Percentiles rank a stretch among this genome's conserved stretches.
phyloP scores from a whole-genome alignment of 2,888 invertebrate genomes.

The Sicus ferrugineus region DNA sequence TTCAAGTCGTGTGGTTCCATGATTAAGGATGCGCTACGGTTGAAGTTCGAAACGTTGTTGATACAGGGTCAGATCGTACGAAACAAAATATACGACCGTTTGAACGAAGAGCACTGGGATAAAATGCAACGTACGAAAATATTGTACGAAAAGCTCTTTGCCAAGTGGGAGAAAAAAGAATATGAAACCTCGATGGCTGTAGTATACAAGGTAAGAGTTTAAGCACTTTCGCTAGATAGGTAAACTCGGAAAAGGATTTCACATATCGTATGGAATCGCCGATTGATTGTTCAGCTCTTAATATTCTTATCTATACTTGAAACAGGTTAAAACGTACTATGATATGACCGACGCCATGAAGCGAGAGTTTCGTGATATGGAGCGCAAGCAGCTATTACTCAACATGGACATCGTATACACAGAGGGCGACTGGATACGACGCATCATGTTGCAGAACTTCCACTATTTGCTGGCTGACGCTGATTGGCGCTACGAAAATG shows the following conservation, averaged over 20 bases:
- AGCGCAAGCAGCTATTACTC: conserved; percentile 50
- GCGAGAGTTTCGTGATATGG: conserved; percentile 48
- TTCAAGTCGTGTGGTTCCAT: conserved; percentile 53
- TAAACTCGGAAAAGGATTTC: neutral
- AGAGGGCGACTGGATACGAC: conserved; percentile 59
- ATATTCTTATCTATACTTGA: neutral
- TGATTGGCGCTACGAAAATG: conserved; percentile 49
- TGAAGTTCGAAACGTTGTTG: conserved; percentile 59
- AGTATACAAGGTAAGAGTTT: conserved; percentile 48
- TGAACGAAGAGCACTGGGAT: conserved; percentile 55
- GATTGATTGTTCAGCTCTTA: neutral
- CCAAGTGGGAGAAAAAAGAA: conserved; percentile 60
- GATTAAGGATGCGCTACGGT: conserved; percentile 56
- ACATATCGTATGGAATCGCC: neutral
- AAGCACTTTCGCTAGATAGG: too few relatives aligned
- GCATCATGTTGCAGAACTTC: conserved; percentile 62
- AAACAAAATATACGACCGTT: conserved; percentile 56
- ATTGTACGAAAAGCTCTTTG: conserved; percentile 55
- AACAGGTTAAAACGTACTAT: conserved; percentile 55
- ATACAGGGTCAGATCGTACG: conserved; percentile 60
- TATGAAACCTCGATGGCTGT: conserved; percentile 58
- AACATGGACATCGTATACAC: conserved; percentile 63
- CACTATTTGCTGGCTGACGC: conserved; percentile 61
- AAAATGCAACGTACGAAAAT: conserved; percentile 44
- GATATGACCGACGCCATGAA: conserved; percentile 56